Conservation (phyloP, 1,140 invertebrate genomes). For the Drosophila azteca region DNA sequence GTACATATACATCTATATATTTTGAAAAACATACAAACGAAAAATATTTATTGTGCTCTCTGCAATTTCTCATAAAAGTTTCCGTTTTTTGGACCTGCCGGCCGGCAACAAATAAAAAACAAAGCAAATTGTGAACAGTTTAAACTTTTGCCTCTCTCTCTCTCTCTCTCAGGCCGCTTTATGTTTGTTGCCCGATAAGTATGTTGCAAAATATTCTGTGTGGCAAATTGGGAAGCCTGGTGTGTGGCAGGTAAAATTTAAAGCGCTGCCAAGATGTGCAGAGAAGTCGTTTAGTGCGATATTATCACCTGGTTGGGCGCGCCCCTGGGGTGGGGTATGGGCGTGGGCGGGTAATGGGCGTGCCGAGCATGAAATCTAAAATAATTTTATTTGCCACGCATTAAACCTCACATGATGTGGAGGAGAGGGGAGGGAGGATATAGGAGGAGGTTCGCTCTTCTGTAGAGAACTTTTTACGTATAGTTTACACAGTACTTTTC, state of each 20-base stretch:
- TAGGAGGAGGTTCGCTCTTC: not conserved
- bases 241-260: slow-evolving; percentile 8
- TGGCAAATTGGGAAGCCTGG: slow-evolving; percentile 5
- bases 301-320: slow-evolving; percentile 27
- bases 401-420: slow-evolving; percentile 15
- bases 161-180: not conserved
- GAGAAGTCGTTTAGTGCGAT: slow-evolving; percentile 4
- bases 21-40: slow-evolving; percentile 15
- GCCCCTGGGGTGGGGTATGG: no score
- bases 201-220: slow-evolving; percentile 28
- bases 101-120: slow-evolving; percentile 27
- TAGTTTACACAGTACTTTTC: no score
- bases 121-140: slow-evolving; percentile 48
- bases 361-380: slow-evolving; percentile 36
- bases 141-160: slow-evolving; percentile 32
- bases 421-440: not conserved
- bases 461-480: slow-evolving; percentile 58
- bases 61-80: slow-evolving; percentile 57
- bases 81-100: slow-evolving; percentile 11
- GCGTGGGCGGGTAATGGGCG: slow-evolving; percentile 1
- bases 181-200: slow-evolving; percentile 30
- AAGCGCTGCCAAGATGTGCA: slow-evolving; percentile 18
- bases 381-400: slow-evolving; percentile 60
- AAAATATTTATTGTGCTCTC: slow-evolving; percentile 62
- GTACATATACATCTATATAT: slow-evolving; percentile 4